A percentile compares a stretch with the other conserved stretches of the same genome.
Conservation (phyloP, 2,888 invertebrate species). For the Fabriciana adippe region DNA sequence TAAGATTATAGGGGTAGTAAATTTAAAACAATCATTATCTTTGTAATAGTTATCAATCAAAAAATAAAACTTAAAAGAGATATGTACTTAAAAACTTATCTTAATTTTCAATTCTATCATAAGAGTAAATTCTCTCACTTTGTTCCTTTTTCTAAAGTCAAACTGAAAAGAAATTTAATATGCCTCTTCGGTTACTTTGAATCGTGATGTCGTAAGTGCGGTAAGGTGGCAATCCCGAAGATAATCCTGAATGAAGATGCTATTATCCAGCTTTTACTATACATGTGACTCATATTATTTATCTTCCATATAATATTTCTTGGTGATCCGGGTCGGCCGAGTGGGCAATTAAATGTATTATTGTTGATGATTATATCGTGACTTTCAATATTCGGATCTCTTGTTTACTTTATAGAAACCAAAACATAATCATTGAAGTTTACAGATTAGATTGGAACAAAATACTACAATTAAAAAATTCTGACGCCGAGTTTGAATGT, state of each 20-base stretch:
- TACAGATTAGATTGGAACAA: no score
- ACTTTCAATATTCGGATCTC: conserved; percentile 8
- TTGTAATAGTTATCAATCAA: no score
- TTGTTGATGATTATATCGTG: conserved; percentile 13
- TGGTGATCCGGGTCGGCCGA: conserved; percentile 6
- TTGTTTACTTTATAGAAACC: neutral
- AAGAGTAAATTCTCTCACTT: no score
- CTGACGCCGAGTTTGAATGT: no score
- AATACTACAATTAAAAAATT: no score
- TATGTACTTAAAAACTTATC: no score
- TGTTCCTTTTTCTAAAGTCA: no score
- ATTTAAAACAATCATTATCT: no score
- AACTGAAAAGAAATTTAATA: neutral
- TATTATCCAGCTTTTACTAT: conserved; percentile 13
- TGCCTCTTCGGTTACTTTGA: neutral
- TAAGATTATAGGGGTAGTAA: no score
- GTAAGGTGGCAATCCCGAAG: neutral
- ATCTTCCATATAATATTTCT: conserved; percentile 3
- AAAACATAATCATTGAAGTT: no score
- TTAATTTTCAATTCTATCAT: no score
- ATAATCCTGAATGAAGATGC: conserved; percentile 15
- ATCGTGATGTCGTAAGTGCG: neutral
- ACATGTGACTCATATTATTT: conserved; percentile 7
- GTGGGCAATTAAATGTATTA: conserved; percentile 17
- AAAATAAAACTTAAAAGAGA: no score